Base-by-base conservation (phyloP, 2,113 vertebrate species). In the Corythornis madagascariensis region DNA sequence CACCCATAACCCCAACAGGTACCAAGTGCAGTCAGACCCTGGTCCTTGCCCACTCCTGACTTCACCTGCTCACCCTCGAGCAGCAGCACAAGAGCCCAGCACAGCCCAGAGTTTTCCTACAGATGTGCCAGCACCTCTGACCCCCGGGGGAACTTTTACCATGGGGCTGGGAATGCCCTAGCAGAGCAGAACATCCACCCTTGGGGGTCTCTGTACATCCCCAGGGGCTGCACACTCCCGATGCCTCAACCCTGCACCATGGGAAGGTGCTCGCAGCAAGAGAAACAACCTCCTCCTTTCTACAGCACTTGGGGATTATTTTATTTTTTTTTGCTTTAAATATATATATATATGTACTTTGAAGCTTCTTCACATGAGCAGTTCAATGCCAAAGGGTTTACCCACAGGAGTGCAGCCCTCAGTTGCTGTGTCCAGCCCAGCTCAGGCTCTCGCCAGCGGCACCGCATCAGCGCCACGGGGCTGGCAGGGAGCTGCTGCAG, bases 21-120 rank as follows among this genome's bases (percentile, higher is more conserved):
- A 10, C 40, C 40, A 7, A 24, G 22, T 0, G 5, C 67, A 7
- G 55, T 55, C 66, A 71, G 55, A 31, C 4, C 50, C 35, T 8
- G 31, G 2, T 4, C n/a, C 26, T n/a, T 14, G 40, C 61, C 45
- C 2, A 1, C 40, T 35, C 31, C 81, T 53, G 38, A 40, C 66
- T 48, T 24, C n/a, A 20, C 26, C n/a, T 13, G 1, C 10, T 2
- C 2, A 2, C 18, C 55, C 28, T 52, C 1, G 0, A 1, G 43
- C 48, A 28, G 56, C 10, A 0, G 22, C 43, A 6, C 2, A 0
- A n/a, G 29, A 79, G 59, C 47, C 21, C 55, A n/a, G 33, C 33
- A 61, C 74, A 16, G 15, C 56, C 48, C 16, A 2, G 4, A 0
- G 1, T 67, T n/a, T 35, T 16, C 50, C 67, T 31, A 31, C 35